Evolutionary conservation across 2,113 vertebrate genomes (phyloP).

Genomic region (Epinephelus moara): DNA sequence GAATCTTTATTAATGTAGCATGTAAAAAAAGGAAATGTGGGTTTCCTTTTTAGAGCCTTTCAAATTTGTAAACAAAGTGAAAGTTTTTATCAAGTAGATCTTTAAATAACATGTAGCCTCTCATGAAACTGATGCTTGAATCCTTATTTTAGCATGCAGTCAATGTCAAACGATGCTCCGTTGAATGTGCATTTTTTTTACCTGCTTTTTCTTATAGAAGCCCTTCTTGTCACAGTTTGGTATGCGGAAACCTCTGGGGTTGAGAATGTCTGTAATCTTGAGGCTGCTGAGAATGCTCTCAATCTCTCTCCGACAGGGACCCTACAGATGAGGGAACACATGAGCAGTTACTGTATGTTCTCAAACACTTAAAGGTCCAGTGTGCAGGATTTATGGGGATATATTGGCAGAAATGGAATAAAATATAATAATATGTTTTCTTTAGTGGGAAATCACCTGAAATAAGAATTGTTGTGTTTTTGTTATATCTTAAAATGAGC

Average conservation of each 20-base stretch:
- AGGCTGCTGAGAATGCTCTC: slow-evolving; percentile 91
- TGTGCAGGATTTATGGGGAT: too few species aligned
- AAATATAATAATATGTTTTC: too few species aligned
- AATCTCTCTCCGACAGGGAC: slow-evolving; percentile 95
- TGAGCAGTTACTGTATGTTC: slow-evolving; percentile 4
- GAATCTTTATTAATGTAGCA: slow-evolving; percentile 54
- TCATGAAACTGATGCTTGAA: neutral
- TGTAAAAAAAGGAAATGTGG: slow-evolving; percentile 31
- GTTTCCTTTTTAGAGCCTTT: slow-evolving; percentile 28
- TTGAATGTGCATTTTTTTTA: slow-evolving; percentile 66
- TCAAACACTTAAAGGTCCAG: neutral
- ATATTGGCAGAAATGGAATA: too few species aligned
- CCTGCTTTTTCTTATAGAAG: slow-evolving; percentile 99
- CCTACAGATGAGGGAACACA: slow-evolving; percentile 80
- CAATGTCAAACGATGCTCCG: neutral
- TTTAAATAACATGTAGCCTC: neutral
- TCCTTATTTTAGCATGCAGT: neutral
- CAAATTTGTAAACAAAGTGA: neutral
- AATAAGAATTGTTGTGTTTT: too few species aligned
- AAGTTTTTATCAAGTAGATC: neutral
- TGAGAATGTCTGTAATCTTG: slow-evolving; percentile 91
- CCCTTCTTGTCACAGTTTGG: slow-evolving; percentile 98
- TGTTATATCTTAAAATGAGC: too few species aligned
- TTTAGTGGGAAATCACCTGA: too few species aligned
- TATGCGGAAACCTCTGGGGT: slow-evolving; percentile 91